A percentile compares a stretch with the other conserved stretches of the same genome.
These are phyloP conservation scores for Morpho deidamia DNA, from an alignment of 2,888 invertebrate species.

Conservation along the genomic window DNA sequence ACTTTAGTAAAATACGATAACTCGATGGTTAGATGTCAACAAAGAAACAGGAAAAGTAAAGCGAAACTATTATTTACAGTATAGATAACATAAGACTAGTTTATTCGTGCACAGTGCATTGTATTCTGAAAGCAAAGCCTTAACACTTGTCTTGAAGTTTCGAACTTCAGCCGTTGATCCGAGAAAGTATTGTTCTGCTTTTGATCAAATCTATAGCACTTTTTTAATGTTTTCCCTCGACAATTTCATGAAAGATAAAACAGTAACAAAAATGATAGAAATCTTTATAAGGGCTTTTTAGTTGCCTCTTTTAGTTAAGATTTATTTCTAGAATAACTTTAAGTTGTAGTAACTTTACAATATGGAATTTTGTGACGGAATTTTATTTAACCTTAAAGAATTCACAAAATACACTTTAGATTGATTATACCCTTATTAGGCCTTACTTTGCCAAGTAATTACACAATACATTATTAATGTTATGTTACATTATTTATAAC, in stretches of 20 bases:
- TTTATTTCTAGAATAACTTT: not conserved
- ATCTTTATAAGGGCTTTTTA: constrained; percentile 3
- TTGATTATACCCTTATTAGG: too few species aligned
- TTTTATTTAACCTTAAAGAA: too few species aligned
- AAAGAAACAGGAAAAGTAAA: too few species aligned
- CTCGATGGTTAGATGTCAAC: too few species aligned
- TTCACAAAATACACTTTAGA: too few species aligned
- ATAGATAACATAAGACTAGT: not conserved
- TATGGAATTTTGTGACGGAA: too few species aligned
- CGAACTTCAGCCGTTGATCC: not conserved
- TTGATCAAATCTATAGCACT: constrained; percentile 7
- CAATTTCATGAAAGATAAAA: constrained; percentile 5
- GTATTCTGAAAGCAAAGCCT: not conserved
- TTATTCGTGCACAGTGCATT: not conserved
- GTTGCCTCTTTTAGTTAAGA: not conserved
- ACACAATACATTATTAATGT: too few species aligned
- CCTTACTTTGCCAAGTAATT: too few species aligned
- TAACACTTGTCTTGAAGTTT: not conserved
- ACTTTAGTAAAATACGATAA: too few species aligned
- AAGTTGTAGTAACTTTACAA: too few species aligned
- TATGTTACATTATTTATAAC: too few species aligned
- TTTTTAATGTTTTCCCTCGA: constrained; percentile 3
- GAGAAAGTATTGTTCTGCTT: not conserved
- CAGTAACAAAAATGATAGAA: constrained; percentile 9
- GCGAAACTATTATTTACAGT: too few species aligned